phyloP scores from a whole-genome alignment of 2,113 vertebrate species.

The Periophthalmodon schlosseri region DNA sequence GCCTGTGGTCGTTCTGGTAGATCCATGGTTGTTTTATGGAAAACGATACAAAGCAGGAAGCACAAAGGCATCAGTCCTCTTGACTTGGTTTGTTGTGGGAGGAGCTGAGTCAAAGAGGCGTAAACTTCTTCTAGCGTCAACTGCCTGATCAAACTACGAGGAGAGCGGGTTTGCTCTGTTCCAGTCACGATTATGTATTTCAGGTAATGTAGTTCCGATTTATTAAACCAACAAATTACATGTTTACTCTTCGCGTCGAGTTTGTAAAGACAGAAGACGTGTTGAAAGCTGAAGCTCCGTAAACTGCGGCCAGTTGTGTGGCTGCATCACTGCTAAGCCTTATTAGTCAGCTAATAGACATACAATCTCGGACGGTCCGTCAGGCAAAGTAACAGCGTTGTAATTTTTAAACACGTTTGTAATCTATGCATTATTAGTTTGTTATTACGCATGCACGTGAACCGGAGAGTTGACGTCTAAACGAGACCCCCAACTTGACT shows the following conservation, averaged over 20 bases:
- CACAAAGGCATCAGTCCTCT: not conserved
- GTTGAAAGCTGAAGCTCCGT: not conserved
- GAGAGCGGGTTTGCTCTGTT: constrained; percentile 8
- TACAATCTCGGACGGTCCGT: constrained; percentile 24
- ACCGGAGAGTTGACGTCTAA: not conserved
- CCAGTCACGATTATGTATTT: constrained; percentile 51
- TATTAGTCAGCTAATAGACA: constrained; percentile 45
- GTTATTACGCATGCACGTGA: not conserved
- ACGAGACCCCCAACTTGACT: not conserved
- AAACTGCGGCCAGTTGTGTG: not conserved
- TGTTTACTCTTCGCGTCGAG: not conserved
- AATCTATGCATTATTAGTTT: not conserved
- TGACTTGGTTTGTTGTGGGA: constrained; percentile 6
- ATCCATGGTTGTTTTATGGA: not conserved
- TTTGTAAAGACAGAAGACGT: not conserved
- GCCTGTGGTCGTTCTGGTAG: not conserved
- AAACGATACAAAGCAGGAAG: constrained; percentile 30
- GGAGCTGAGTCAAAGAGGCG: constrained; percentile 24
- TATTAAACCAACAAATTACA: too few relatives aligned
- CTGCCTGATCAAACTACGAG: constrained; percentile 9
- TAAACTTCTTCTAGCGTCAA: not conserved
- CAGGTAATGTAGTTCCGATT: constrained; percentile 39
- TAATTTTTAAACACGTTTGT: not conserved
- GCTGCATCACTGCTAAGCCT: constrained; percentile 51
- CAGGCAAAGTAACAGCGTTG: not conserved